Base-by-base conservation (phyloP, 2,797 vertebrate species). In the Allobates femoralis region DNA sequence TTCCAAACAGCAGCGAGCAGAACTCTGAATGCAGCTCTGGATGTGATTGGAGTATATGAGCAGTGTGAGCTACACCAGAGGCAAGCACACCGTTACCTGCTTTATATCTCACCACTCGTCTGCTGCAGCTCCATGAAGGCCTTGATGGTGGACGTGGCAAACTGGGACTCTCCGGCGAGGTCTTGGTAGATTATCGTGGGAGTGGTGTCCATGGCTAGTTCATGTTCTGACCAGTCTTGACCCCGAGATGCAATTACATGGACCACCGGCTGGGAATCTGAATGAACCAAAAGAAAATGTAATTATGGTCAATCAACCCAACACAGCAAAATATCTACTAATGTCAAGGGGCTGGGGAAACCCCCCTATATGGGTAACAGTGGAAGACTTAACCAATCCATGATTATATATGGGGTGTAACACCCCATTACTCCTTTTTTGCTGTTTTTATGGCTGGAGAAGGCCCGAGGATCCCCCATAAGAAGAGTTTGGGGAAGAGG, bases 121-220 rank as follows among this genome's bases (percentile, higher is more conserved):
- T 99, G 98, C 90, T 99, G 98, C 88, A 99, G 96, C 92, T 99
- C 98, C 91, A 99, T 92, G 58, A 99, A 93, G 14, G 98, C 98
- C 95, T 99, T 99, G 91, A 99, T 99, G 2, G 98, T 99, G 87
- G 98, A 99, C 16, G 98, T 96, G 55, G 98, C 98, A 0, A 98
- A 99, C 91, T 99, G 98, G 87, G 97, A 96, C 92, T 99, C 98
- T 90, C 91, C 94, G 21, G 95, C 94, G 83, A 98, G 94, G 26
- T 99, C 98, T 91, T 99, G 98, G 91, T 99, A 99, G 92, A 99
- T 98, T 66, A 99, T 97, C 2, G 96, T 96, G 73, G 98, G 96
- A 81, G 94, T 96, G 55, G 97, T 95, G 89, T 99, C 98, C 92
- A 99, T 96, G 0, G 97, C 93, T 66, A 99, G 96, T 92, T 99